Conservation (phyloP, 2,797 vertebrate species). For the Falco concolor region DNA sequence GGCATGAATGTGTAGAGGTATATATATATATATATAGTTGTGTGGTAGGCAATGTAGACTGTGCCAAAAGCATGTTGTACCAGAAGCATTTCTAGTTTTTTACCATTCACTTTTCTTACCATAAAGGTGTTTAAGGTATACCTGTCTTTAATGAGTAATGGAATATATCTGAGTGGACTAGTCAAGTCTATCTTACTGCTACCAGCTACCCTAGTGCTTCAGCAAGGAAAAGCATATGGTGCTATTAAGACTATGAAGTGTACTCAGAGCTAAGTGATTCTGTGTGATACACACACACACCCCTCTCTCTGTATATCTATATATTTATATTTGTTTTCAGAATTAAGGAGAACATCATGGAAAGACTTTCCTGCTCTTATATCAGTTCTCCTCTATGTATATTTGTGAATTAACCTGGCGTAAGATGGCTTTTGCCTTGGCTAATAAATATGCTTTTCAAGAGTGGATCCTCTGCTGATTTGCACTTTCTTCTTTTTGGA, state of each 20-base stretch:
- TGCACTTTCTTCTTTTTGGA: neutral
- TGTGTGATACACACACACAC: neutral
- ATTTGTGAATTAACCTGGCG: neutral
- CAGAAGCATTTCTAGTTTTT: neutral
- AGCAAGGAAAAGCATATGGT: neutral
- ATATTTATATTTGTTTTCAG: neutral
- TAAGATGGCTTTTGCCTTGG: neutral
- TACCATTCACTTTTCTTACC: neutral
- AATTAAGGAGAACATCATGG: neutral
- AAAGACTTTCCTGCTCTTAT: neutral
- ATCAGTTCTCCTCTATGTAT: accelerated
- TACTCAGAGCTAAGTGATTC: neutral
- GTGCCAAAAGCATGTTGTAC: neutral
- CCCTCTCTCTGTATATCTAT: neutral
- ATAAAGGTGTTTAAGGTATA: neutral
- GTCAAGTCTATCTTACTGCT: neutral
- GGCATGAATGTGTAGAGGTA: neutral
- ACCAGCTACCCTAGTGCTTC: neutral
- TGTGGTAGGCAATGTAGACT: neutral
- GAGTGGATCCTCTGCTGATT: neutral
- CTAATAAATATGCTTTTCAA: slow-evolving; percentile 15
- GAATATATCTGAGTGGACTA: neutral
- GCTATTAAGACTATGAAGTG: neutral
- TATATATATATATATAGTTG: too few species aligned
- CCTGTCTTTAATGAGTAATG: neutral